Percentiles rank a stretch among this genome's conserved stretches.
These are phyloP conservation scores for Drosophila persimilis DNA, from an alignment of 1,140 invertebrate species.

Conservation along the genomic window DNA sequence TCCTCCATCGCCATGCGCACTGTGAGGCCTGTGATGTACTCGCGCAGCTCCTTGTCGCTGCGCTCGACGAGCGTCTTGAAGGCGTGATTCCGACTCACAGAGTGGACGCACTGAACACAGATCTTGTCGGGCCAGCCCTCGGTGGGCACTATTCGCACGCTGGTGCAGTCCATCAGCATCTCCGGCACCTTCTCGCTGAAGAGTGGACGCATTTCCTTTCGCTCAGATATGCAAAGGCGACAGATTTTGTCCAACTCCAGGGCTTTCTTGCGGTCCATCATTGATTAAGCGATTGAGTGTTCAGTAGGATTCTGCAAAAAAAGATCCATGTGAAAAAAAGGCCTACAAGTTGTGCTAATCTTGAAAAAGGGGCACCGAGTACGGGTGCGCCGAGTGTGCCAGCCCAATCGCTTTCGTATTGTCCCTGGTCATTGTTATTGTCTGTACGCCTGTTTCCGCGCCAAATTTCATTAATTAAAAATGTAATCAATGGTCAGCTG, in stretches of 20 bases:
- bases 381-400: no score
- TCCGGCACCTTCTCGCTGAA: slow-evolving; percentile 86
- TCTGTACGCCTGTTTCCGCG: slow-evolving; percentile 5
- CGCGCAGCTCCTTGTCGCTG: slow-evolving; percentile 84
- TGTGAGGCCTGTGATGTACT: slow-evolving; percentile 77
- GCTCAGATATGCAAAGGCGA: slow-evolving; percentile 85
- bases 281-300: slow-evolving; percentile 15
- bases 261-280: slow-evolving; percentile 79
- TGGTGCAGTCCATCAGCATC: slow-evolving; percentile 86
- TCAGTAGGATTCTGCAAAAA: slow-evolving; percentile 8
- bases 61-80: slow-evolving; percentile 85
- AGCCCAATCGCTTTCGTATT: no score
- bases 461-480: slow-evolving; percentile 27
- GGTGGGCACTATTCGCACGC: slow-evolving; percentile 84
- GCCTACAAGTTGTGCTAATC: not conserved
- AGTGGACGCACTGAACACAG: slow-evolving; percentile 86
- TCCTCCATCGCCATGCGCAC: slow-evolving; percentile 58
- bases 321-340: not conserved
- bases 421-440: no score
- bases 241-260: slow-evolving; percentile 85
- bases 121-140: slow-evolving; percentile 85
- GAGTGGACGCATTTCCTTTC: slow-evolving; percentile 86
- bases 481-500: not conserved
- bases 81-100: slow-evolving; percentile 85
- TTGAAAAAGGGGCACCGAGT: slow-evolving; percentile 10